Base-by-base conservation (phyloP, 2,888 invertebrate genomes). In the Troglohyphantes excavatus region DNA sequence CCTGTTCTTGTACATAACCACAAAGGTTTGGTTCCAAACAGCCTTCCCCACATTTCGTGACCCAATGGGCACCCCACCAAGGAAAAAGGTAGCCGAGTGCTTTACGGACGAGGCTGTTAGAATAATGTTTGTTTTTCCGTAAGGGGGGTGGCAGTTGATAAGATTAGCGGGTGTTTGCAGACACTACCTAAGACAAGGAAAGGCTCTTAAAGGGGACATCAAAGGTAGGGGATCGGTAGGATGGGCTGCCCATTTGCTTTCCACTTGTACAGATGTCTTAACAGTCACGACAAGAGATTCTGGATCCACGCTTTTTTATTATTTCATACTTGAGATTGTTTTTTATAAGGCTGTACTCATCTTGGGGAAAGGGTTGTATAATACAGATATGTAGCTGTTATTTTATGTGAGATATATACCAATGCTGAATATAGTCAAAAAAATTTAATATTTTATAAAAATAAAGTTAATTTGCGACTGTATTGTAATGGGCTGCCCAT, bases 251-350 rank as follows among this genome's bases (percentile, higher is more conserved):
- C 88, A 88, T 88, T 88, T 88, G 82, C 88, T 82, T 88, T 88
- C 88, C 88, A 88, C 88, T 88, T 81, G 88, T 88, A 76, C 88
- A 81, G 82, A 88, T 88, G 88, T 88, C 88, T 88, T 88, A 88
- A 82, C 82, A 88, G 82, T 53, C 61, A 33, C 26, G 46, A 88
- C 88, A 88, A 82, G 88, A 68, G 73, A 46, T 79, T 79, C 53
- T 19, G 78, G 76, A 43, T 17, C 19, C 53, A 19, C 17, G 39
- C 19, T 67, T 67, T 68, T 70, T 53, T 21, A 13, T 53, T 68
- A 29, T 46, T 68, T 68, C 39, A 26, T 65, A 29, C 53, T 33
- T 79, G 65, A 59, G 33, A 9, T 46, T 46, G 46, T 46, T 46
- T 46, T 46, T 46, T 46, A 17, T 46, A 46, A 17, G 17, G 73